Evolutionary conservation across 2,888 invertebrate species (phyloP).

Genomic region (Crepidodera aurea): DNA sequence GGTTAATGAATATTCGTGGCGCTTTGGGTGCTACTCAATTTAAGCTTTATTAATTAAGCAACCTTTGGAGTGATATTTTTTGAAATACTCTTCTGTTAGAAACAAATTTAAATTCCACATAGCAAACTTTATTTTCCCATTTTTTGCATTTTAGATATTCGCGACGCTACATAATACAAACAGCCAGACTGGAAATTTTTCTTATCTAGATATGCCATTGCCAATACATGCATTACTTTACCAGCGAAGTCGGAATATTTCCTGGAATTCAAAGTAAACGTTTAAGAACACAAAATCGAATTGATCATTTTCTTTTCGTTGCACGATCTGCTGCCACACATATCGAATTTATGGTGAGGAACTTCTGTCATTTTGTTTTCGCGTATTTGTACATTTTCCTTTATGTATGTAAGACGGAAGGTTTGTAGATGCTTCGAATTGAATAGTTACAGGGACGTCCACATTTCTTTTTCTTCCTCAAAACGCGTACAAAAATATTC

Average conservation of each 20-base stretch:
- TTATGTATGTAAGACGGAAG: slow-evolving; percentile 4
- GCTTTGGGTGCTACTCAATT: too few relatives aligned
- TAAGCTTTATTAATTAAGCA: too few relatives aligned
- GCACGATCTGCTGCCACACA: slow-evolving; percentile 21
- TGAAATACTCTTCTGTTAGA: too few relatives aligned
- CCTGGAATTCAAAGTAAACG: slow-evolving; percentile 14
- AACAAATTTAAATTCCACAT: not conserved
- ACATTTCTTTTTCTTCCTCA: too few relatives aligned
- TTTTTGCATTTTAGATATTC: not conserved
- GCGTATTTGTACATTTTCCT: slow-evolving; percentile 30
- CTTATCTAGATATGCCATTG: slow-evolving; percentile 11
- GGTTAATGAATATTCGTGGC: too few relatives aligned
- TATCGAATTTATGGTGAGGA: slow-evolving; percentile 25
- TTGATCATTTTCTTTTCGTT: slow-evolving; percentile 23
- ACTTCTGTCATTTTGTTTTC: slow-evolving; percentile 30
- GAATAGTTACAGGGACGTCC: too few relatives aligned
- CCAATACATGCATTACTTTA: slow-evolving; percentile 5
- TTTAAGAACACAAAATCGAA: slow-evolving; percentile 28
- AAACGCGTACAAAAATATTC: too few relatives aligned
- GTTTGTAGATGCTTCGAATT: too few relatives aligned
- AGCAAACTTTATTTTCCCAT: not conserved
- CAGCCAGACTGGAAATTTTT: not conserved
- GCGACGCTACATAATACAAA: not conserved
- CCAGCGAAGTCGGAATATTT: slow-evolving; percentile 5
- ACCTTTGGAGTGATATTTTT: too few relatives aligned